Conservation (phyloP, 2,888 invertebrate species). For the Odontothrips loti region DNA sequence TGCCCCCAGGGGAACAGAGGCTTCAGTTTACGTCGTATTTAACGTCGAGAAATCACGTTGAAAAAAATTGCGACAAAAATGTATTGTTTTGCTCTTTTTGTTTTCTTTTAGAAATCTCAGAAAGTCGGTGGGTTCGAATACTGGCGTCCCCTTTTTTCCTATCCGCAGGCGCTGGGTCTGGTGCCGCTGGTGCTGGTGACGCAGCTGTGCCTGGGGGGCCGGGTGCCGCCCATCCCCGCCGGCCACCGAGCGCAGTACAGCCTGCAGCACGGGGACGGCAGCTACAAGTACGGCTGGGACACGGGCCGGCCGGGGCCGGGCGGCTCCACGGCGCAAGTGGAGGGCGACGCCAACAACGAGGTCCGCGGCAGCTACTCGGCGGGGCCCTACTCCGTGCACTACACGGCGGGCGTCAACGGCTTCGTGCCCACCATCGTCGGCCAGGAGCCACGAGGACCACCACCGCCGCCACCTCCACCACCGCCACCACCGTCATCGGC, state of each 20-base stretch:
- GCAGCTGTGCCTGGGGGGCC: background rate
- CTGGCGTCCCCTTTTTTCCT: too few relatives aligned
- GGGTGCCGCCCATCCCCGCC: conserved; percentile 39
- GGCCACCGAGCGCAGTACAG: conserved; percentile 45
- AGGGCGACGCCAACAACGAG: conserved; percentile 43
- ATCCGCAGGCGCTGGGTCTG: background rate
- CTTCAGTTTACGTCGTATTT: too few relatives aligned
- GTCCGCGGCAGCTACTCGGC: conserved; percentile 42
- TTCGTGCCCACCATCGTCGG: conserved; percentile 34
- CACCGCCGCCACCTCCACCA: background rate
- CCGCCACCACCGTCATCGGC: background rate
- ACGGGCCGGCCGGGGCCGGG: conserved; percentile 42
- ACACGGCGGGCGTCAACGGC: conserved; percentile 39
- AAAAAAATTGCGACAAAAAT: too few relatives aligned
- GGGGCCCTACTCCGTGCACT: conserved; percentile 38
- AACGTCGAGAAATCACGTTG: too few relatives aligned
- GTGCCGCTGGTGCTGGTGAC: background rate
- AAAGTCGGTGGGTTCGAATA: too few relatives aligned
- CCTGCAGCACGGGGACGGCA: conserved; percentile 46
- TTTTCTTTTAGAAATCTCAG: too few relatives aligned
- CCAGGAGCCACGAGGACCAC: background rate
- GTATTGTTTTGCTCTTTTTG: too few relatives aligned
- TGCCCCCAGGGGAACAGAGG: too few relatives aligned
- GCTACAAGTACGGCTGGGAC: conserved; percentile 45
- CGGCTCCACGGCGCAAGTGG: conserved; percentile 43